phyloP scores from a whole-genome alignment of 2,888 invertebrate species.

The Hanleya hanleyi region DNA sequence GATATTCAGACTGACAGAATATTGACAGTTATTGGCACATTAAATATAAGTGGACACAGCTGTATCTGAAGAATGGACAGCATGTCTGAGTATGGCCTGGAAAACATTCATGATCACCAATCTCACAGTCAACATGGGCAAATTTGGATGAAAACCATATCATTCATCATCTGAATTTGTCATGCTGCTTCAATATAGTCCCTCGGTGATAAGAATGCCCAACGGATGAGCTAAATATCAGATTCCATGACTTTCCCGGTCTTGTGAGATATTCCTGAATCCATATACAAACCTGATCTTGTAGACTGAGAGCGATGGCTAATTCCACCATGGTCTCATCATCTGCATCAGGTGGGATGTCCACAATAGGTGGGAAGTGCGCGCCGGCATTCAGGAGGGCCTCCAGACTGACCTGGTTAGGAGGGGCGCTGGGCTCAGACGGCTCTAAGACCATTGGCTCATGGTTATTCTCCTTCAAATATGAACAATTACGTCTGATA shows the following conservation, averaged over 20 bases:
- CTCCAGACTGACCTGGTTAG: slow-evolving; percentile 71
- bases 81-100: too few relatives aligned
- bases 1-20: too few relatives aligned
- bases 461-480: slow-evolving; percentile 44
- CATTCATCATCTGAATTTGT: not conserved
- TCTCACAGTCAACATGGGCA: too few relatives aligned
- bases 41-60: too few relatives aligned
- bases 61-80: too few relatives aligned
- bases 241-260: too few relatives aligned
- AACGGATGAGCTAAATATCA: too few relatives aligned
- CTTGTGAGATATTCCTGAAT: not conserved
- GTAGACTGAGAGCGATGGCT: slow-evolving; percentile 94
- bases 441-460: slow-evolving; percentile 64
- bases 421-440: slow-evolving; percentile 39
- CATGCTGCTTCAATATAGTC: not conserved
- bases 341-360: slow-evolving; percentile 95
- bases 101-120: too few relatives aligned
- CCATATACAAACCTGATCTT: slow-evolving; percentile 77
- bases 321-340: slow-evolving; percentile 98
- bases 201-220: not conserved
- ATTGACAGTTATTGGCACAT: too few relatives aligned
- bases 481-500: not conserved
- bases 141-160: not conserved
- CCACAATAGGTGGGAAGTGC: slow-evolving; percentile 85
- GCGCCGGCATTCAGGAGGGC: slow-evolving; percentile 70